phyloP scores from a whole-genome alignment of 2,797 vertebrate genomes.

The Mus spretus region DNA sequence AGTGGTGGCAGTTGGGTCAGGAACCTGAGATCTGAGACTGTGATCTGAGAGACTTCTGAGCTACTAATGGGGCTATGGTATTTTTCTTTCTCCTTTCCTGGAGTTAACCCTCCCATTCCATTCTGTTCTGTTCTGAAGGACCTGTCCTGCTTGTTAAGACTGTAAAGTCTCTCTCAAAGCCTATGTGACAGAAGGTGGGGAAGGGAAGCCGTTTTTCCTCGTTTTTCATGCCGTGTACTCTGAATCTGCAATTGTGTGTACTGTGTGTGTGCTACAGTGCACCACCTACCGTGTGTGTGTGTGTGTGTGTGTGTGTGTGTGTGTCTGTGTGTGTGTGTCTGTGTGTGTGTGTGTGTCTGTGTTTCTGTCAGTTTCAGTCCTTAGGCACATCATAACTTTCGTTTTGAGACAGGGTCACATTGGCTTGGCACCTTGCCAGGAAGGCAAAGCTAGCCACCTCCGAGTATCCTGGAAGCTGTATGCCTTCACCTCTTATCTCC shows the following conservation, averaged over 20 bases:
- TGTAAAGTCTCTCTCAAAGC: conserved; percentile 12
- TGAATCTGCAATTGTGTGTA: neutral
- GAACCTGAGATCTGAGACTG: neutral
- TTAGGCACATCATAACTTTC: neutral
- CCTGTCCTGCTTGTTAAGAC: neutral
- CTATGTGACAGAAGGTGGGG: too few relatives aligned
- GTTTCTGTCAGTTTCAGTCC: neutral
- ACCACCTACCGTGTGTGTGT: neutral
- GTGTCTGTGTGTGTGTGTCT: too few relatives aligned
- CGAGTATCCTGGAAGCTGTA: neutral
- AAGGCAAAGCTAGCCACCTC: neutral
- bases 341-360: neutral
- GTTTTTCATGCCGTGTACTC: neutral
- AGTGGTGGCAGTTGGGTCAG: neutral
- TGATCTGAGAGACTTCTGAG: neutral
- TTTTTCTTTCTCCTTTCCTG: neutral
- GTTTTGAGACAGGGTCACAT: neutral
- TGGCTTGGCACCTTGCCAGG: neutral
- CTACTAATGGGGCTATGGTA: neutral
- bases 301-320: neutral
- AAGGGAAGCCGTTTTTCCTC: neutral
- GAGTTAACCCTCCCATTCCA: neutral
- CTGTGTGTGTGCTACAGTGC: neutral
- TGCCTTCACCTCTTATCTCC: neutral
- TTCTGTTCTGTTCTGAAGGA: neutral